These are phyloP conservation scores for Gymnarchus niloticus DNA, from an alignment of 2,113 vertebrate species.

Conservation along the genomic window DNA sequence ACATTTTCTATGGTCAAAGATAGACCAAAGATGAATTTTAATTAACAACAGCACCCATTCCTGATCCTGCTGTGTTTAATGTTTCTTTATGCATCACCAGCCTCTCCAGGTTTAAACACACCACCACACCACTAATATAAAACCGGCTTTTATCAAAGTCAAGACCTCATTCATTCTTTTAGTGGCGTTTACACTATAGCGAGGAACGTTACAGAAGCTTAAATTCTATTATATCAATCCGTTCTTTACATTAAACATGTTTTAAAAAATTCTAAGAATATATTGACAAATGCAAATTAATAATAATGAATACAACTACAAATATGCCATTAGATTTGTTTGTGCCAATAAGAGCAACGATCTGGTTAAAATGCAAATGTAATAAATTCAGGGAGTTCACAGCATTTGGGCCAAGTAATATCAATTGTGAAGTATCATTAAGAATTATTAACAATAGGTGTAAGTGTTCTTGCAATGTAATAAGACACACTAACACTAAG, in stretches of 20 bases:
- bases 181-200: background rate
- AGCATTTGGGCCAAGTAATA: background rate
- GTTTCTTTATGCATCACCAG: background rate
- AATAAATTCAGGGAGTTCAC: background rate
- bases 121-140: background rate
- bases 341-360: background rate
- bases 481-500: background rate
- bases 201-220: background rate
- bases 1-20: background rate
- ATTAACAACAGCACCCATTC: background rate
- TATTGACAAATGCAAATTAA: background rate
- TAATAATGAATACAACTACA: background rate
- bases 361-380: background rate
- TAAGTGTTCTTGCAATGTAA: constrained; percentile 2
- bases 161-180: background rate
- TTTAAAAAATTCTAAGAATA: background rate
- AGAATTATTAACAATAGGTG: background rate
- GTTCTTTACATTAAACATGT: constrained; percentile 5
- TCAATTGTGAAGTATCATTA: background rate
- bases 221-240: background rate
- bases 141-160: background rate
- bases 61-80: background rate
- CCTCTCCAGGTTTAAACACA: background rate
- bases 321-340: background rate
- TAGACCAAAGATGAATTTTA: constrained; percentile 3